Evolutionary conservation across 2,113 vertebrate genomes (phyloP), one percentile per base, ranked within the genome.

Genomic region (Actinemys pallida): DNA sequence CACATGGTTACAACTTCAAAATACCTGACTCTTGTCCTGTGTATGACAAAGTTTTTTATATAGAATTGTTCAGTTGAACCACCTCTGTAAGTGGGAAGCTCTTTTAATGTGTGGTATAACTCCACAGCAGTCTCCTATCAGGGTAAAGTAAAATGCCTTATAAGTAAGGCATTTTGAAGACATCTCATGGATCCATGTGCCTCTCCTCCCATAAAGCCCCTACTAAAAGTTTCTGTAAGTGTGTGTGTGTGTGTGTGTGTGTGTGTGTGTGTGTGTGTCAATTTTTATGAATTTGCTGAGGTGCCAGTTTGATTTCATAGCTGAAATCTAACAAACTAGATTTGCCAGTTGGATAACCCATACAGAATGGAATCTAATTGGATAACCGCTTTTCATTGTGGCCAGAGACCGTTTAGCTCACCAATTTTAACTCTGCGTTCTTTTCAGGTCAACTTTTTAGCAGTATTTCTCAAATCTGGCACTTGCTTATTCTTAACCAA

Each of bases 81-180:
- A 45, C 75, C 47, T 47, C 42, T 47, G 42, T 47, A 76, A 45
- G 39, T 14, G 12, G 1, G 20, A 84, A 39, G 49, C 6, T 53
- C 1, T 8, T 0, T 42, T 39, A 29, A 9, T 82, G 3, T 13
- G 6, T 35, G 16, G 24, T 7, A 42, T 62, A 42, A 20, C 25
- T 49, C 7, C 5, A 17, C 10, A 4, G 1, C 69, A 83, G 49
- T 2, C 13, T 85, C 29, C 65, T 39, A 20, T 17, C 12, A 49
- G 35, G 86, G 53, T 20, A 81, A 81, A 81, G 5, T n/a, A 85
- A 42, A 65, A 65, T 65, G 31, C 31, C 6, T 75, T 42, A 24
- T 35, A 90, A 8, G 10, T 53, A 87, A 94, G 10, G 12, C 0
- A 2, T n/a, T 94, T 87, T 78, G n/a, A 25, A 82, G 80, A 54